Evolutionary conservation across 2,113 vertebrate species (phyloP), one percentile per base, ranked within the genome.

Genomic region (Vireo altiloquus): DNA sequence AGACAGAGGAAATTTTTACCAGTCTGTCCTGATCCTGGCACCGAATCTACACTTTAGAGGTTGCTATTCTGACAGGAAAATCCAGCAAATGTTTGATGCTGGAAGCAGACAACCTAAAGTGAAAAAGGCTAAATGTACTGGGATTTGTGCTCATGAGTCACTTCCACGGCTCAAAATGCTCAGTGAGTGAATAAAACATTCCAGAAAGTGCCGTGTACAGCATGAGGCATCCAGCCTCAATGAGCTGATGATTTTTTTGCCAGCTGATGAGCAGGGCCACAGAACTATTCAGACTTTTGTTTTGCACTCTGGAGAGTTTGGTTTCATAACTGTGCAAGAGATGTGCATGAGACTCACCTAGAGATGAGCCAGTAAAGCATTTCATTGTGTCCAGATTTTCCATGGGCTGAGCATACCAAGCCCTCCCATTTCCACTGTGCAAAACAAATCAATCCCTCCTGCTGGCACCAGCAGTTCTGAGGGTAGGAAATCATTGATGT

Each of bases 151-250:
- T 94, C 88, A 81, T 93, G 88, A 92, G 90, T 94, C 92, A 90
- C 61, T 94, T 94, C 71, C 85, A 93, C 6, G 4, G 90, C 85
- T 96, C 94, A 77, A 85, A 97, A 92, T 74, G 87, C 71, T 88
- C 90, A 92, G 71, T 60, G 85, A 92, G 63, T 88, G 92, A 96
- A 91, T 40, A 93, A 88, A 97, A 83, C 92, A 95, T 94, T 97
- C 89, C 90, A 92, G 92, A 92, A 97, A 96, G 72, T 35, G 49
- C 72, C 13, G 0, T 56, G 79, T 75, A 75, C 37, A 78, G 76
- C 82, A 63, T 33, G 78, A 92, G 72, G 50, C 70, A 61, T 9
- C 74, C 93, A 76, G 91, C 93, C 63, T 37, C 87, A 46, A 18
- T 42, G 87, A 87, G 82, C 87, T 80, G 88, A 21, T 92, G 65